Base-by-base conservation (phyloP, 2,888 invertebrate species). In the Polyommatus iphigenia region DNA sequence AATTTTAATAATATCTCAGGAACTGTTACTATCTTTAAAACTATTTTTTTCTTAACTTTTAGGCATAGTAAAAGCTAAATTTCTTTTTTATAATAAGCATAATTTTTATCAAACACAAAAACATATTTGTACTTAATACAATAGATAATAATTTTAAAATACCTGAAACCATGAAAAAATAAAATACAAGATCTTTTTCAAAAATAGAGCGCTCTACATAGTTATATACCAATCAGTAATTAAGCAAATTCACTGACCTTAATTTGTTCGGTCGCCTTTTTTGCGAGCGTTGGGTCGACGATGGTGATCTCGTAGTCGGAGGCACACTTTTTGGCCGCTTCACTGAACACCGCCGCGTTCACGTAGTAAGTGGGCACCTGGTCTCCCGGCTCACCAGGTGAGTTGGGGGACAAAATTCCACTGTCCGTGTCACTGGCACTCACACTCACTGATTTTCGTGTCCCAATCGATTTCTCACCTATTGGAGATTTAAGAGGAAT, bases 401-500 rank as follows among this genome's bases (percentile, higher is more conserved):
- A 95, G 82, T 95, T 95, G 0, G 95, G 95, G 82, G 95, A 95
- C 73, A 96, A 86, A 83, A 96, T 95, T 5, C 96, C 96, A 86
- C 96, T 96, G 85, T 96, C 96, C 15, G 95, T 95, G 88, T 96
- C 96, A 88, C 96, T 96, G 81, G 95, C 91, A 83, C 90, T 93
- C 73, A 91, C 91, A 83, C 90, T 93, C 75, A 91, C 91, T 57
- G 90, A 90, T 84, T 91, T 91, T 78, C 90, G 87, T 78, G 85
- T 85, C 32, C 85, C 82, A 78, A 87, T 84, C 13, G 89, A 87
- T 76, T 84, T 88, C 83, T 92, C 92, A 71, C 89, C 89, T 24
- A 84, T 82, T 2, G 92, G 91, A 24, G 92, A 91, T 82, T 88
- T 92, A 18, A 90, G 81, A 41, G 89, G 89, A 77, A 90, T 89